A percentile compares a stretch with the other conserved stretches of the same genome.
Evolutionary conservation across 2,797 vertebrate species (phyloP).

Genomic region (Chloroceryle inda): DNA sequence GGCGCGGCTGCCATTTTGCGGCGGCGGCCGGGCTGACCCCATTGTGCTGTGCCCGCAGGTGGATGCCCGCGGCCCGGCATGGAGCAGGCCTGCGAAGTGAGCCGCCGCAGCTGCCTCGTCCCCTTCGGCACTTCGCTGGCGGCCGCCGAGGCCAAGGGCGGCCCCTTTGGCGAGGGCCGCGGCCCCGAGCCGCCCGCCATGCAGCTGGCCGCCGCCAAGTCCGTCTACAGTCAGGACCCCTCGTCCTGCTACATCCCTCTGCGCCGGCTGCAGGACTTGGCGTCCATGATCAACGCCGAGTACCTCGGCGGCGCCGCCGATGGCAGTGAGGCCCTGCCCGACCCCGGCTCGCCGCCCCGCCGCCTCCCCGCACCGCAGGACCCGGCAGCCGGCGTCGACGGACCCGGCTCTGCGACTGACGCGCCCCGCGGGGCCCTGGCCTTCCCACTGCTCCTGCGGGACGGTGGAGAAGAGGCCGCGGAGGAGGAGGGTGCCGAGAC

Average conservation of each 20-base stretch:
- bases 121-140: slow-evolving; percentile 86
- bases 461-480: slow-evolving; percentile 47
- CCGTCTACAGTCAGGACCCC: slow-evolving; percentile 83
- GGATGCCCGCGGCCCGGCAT: slow-evolving; percentile 86
- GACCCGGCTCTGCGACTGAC: background rate
- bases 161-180: slow-evolving; percentile 82
- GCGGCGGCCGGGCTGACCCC: slow-evolving; percentile 48
- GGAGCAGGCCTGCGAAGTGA: slow-evolving; percentile 87
- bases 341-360: slow-evolving; percentile 36
- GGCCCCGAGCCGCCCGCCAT: slow-evolving; percentile 51
- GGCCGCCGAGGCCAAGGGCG: slow-evolving; percentile 79
- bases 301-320: slow-evolving; percentile 80
- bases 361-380: slow-evolving; percentile 2
- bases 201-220: slow-evolving; percentile 81
- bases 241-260: slow-evolving; percentile 88
- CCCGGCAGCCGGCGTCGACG: background rate
- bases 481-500: background rate
- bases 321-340: slow-evolving; percentile 78
- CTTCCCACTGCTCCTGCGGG: slow-evolving; percentile 62
- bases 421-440: background rate
- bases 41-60: slow-evolving; percentile 84
- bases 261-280: slow-evolving; percentile 89
- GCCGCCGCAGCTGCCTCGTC: slow-evolving; percentile 85
- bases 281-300: slow-evolving; percentile 89
- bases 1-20: slow-evolving; percentile 83